phyloP scores from a whole-genome alignment of 2,888 invertebrate species.

The Drosophila niveifrons region DNA sequence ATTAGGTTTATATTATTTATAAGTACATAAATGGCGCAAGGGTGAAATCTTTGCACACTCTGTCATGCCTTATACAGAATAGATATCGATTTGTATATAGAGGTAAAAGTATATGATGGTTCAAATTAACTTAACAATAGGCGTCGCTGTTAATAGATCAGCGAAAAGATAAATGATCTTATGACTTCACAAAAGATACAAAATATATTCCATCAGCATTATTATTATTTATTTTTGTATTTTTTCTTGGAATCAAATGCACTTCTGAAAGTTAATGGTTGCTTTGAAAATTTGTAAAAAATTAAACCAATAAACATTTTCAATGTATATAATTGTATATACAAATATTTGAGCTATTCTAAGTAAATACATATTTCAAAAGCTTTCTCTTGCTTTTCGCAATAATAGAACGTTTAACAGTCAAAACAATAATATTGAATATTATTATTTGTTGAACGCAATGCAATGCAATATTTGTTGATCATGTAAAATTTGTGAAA shows the following conservation, averaged over 20 bases:
- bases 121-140: slow-evolving; percentile 2
- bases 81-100: not conserved
- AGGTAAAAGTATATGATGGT: slow-evolving; percentile 16
- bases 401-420: not conserved
- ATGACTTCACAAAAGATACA: no score
- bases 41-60: slow-evolving; percentile 43
- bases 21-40: slow-evolving; percentile 27
- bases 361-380: no score
- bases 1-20: slow-evolving; percentile 27
- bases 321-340: not conserved
- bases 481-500: slow-evolving; percentile 38
- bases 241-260: not conserved
- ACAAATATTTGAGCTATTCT: not conserved
- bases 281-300: not conserved
- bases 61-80: not conserved
- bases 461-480: slow-evolving; percentile 14
- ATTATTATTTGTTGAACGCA: slow-evolving; percentile 25
- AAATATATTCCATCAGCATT: no score
- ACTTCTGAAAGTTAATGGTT: not conserved
- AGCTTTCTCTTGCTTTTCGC: slow-evolving; percentile 22
- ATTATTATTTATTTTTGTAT: no score
- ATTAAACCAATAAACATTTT: not conserved
- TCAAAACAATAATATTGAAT: slow-evolving; percentile 19
- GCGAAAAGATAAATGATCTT: not conserved
- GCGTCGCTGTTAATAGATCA: not conserved